Percentiles rank a stretch among this genome's conserved stretches.
Evolutionary conservation across 2,888 invertebrate species (phyloP).

Genomic region (Dryobota labecula): DNA sequence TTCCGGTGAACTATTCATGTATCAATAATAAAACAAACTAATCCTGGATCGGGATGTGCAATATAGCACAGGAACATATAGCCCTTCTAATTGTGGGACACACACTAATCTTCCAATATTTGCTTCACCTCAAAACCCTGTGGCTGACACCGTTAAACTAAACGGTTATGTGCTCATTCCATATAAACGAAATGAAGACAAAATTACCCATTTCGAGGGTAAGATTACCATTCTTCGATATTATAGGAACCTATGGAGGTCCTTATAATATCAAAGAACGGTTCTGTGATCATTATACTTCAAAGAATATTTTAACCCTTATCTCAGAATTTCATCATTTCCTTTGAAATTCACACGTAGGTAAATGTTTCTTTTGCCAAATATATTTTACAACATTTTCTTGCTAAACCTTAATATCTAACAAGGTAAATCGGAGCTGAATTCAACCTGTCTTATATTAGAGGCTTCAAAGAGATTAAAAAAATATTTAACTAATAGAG

Average conservation of each 20-base stretch:
- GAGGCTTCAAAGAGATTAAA: slow-evolving; percentile 7
- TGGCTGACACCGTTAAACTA: slow-evolving; percentile 9
- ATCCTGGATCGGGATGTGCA: neutral
- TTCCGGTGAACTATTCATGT: neutral
- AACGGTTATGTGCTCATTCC: slow-evolving; percentile 32
- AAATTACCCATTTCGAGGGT: slow-evolving; percentile 11
- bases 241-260: neutral
- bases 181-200: slow-evolving; percentile 18
- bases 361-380: slow-evolving; percentile 2
- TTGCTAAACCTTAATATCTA: neutral
- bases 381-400: slow-evolving; percentile 4
- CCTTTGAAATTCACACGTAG: slow-evolving; percentile 2
- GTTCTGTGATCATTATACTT: slow-evolving; percentile 2
- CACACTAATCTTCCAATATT: slow-evolving; percentile 14
- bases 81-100: neutral
- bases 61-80: too few relatives aligned
- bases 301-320: slow-evolving; percentile 5
- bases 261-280: neutral
- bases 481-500: too few relatives aligned
- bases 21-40: neutral
- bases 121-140: slow-evolving; percentile 3
- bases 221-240: slow-evolving; percentile 14
- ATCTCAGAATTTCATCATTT: slow-evolving; percentile 6
- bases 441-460: neutral
- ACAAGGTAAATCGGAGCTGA: slow-evolving; percentile 15